Evolutionary conservation across 2,113 vertebrate species (phyloP), one percentile per base, ranked within the genome.

Genomic region (Nannobrachium achirus): DNA sequence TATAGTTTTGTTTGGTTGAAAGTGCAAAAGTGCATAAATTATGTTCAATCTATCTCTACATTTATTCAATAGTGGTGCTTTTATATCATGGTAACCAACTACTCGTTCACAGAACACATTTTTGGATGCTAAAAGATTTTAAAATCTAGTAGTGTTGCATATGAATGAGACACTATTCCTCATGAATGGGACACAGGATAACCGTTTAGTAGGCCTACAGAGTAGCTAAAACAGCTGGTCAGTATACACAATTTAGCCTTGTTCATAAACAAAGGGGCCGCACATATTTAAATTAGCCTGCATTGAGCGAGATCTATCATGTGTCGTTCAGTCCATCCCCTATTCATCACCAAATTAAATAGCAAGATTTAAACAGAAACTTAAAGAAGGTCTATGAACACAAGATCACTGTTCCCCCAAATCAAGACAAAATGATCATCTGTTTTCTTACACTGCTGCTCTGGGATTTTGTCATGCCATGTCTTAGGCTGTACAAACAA

Each of bases 261-360:
- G 63, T 55, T 55, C 18, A 66, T 61, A 44, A 55, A 61, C 46
- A 58, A 25, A 46, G 25, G 48, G 33, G 49, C 16, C 10, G 46
- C 45, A 44, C 14, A n/a, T 18, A 52, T 63, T 51, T 50, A 25
- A 38, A 25, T 56, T 25, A 46, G 20, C 42, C 49, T 40, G 56
- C 42, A 62, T 60, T n/a, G 41, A 33, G 57, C 15, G 51, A 61
- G 44, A 56, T 61, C 20, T 56, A 46, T 62, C 14, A 61, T 33
- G 57, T 57, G 58, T 46, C 51, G 42, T 39, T 55, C 42, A 33
- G 25, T 33, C 25, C 25, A 33, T 3, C 25, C 25, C 56, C 51
- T 19, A 56, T 67, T 53, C 50, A 67, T 51, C 20, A 18, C 16
- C 42, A 42, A 52, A 51, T 42, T 8, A 51, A 48, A 48, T 13